phyloP scores from a whole-genome alignment of 2,797 vertebrate genomes.

The Phaenicophaeus curvirostris region DNA sequence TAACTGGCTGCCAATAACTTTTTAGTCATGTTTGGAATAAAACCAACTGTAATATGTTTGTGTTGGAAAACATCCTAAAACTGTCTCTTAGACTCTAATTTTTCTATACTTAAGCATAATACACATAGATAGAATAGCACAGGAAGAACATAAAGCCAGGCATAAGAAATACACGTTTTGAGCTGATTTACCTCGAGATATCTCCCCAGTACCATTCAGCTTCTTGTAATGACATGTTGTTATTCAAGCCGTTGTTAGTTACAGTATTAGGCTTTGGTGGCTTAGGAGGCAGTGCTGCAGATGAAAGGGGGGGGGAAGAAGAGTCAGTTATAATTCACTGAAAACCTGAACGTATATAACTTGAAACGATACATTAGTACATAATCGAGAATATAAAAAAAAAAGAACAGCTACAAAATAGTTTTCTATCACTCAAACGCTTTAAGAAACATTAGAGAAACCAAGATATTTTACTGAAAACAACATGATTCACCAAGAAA shows the following conservation, averaged over 20 bases:
- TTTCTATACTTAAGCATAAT: background rate
- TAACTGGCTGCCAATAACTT: conserved; percentile 23
- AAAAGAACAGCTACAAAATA: background rate
- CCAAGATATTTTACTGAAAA: background rate
- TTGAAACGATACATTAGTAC: background rate
- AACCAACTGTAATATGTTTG: conserved; percentile 32
- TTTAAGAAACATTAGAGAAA: background rate
- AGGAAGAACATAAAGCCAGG: background rate
- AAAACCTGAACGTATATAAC: background rate
- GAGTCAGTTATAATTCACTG: conserved; percentile 19
- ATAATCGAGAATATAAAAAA: background rate
- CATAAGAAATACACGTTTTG: background rate
- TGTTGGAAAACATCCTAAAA: conserved; percentile 57
- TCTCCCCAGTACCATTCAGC: conserved; percentile 99
- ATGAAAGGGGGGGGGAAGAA: conserved; percentile 14
- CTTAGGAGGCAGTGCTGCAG: conserved; percentile 95
- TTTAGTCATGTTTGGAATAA: conserved; percentile 50
- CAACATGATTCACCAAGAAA: background rate
- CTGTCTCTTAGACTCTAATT: background rate
- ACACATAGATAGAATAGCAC: background rate
- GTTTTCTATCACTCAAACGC: background rate
- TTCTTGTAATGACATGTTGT: conserved; percentile 97
- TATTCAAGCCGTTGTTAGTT: conserved; percentile 97
- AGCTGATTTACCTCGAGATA: conserved; percentile 88
- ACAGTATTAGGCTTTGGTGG: conserved; percentile 91